Percentiles rank a stretch among this genome's conserved stretches.
These are phyloP conservation scores for Clarias pachynema DNA, from an alignment of 2,797 vertebrate genomes.

Conservation along the genomic window DNA sequence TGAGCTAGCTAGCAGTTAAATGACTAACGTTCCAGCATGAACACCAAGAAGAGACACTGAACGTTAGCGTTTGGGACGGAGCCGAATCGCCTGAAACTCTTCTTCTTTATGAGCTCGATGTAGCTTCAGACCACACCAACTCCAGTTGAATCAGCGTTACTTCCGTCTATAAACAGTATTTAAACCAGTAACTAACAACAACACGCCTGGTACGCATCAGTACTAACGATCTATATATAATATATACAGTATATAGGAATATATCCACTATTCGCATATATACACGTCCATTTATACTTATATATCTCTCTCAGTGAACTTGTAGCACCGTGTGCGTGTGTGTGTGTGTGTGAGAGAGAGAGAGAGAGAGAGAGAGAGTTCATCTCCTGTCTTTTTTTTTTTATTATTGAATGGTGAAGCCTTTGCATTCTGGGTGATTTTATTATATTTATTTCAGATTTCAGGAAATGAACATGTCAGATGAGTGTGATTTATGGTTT, in stretches of 20 bases:
- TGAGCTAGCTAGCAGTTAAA: conserved; percentile 2
- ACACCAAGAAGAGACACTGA: not conserved
- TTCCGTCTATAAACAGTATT: conserved; percentile 53
- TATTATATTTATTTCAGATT: not conserved
- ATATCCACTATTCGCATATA: conserved; percentile 68
- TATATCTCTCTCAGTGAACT: conserved; percentile 47
- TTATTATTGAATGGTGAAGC: not conserved
- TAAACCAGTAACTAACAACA: conserved; percentile 68
- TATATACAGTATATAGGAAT: conserved; percentile 53
- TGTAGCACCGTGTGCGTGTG: not conserved
- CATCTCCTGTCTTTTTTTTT: not conserved
- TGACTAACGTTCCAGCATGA: not conserved
- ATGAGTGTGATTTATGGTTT: not conserved
- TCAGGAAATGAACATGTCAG: not conserved
- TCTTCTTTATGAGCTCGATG: conserved; percentile 31
- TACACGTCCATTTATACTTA: conserved; percentile 52
- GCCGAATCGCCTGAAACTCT: conserved; percentile 34
- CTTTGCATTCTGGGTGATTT: not conserved
- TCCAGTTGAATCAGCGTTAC: conserved; percentile 59
- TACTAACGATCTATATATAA: conserved; percentile 60
- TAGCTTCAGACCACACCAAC: conserved; percentile 29
- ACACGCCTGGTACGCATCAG: conserved; percentile 63
- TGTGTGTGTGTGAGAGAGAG: not conserved
- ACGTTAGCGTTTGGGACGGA: conserved; percentile 22
- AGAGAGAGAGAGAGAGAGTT: not conserved